Base-by-base conservation (phyloP, 2,113 vertebrate species). In the Sclerurus mexicanus region DNA sequence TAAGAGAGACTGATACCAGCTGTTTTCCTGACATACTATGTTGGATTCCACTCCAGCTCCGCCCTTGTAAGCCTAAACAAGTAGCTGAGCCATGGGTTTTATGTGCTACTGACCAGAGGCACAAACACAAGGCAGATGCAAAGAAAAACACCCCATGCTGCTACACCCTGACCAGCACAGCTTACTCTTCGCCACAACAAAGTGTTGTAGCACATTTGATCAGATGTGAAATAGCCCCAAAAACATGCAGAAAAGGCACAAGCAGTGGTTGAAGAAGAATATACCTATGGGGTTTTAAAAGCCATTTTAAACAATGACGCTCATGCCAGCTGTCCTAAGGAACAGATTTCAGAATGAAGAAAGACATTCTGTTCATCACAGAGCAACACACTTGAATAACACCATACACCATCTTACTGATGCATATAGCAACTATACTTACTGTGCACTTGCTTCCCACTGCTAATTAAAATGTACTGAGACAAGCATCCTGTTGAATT, bases 11-110 rank as follows among this genome's bases (percentile, higher is more conserved):
- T 2, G 40, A 42, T 76, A 8, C 14, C 67, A 55, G 24, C 42
- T 82, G 14, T 33, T 66, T 82, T 73, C 30, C n/a, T 69, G 53
- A 60, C 42, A 15, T 33, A 28, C 27, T 39, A 8, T 7, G 20
- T 25, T 37, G 14, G n/a, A 69, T 79, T 60, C 10, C 16, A 12
- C 4, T 7, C 5, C 39, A 12, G 0, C 2, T 19, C 14, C 17
- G 25, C 8, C 12, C 37, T 39, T 63, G 60, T 17, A 60, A 85
- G 47, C 25, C 6, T n/a, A 39, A 76, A 27, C 30, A 47, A 56
- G 37, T 4, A 73, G 24, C 24, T 28, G 42, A 81, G 42, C 22
- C 6, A 24, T 16, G 12, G 17, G 7, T 9, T 89, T 78, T 68
- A 49, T 23, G 39, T 7, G 35, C 31, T 55, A 6, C n/a, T 55